phyloP scores from a whole-genome alignment of 37 sponge, comb jelly and placozoan species.

The Trichoplax adhaerens region DNA sequence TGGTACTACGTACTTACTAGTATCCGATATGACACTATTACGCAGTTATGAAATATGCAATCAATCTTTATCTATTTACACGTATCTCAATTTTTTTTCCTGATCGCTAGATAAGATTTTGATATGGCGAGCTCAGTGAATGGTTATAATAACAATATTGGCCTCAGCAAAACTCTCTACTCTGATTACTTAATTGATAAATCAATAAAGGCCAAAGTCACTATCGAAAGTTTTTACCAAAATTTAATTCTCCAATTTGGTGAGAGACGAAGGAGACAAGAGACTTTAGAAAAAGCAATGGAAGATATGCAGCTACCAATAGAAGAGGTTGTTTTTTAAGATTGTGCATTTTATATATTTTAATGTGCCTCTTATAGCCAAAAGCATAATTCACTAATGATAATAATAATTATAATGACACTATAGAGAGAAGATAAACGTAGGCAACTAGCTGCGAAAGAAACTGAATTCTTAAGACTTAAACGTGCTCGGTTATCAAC shows the following conservation, averaged over 20 bases:
- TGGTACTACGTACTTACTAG: too few relatives aligned
- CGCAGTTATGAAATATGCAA: too few relatives aligned
- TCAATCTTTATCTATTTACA: too few relatives aligned
- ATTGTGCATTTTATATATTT: too few relatives aligned
- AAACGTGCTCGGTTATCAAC: slow-evolving; percentile 71
- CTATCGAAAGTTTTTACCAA: slow-evolving; percentile 64
- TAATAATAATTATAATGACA: not conserved
- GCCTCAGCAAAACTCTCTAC: slow-evolving; percentile 3
- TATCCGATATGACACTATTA: too few relatives aligned
- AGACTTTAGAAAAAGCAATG: slow-evolving; percentile 46
- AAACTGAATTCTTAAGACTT: slow-evolving; percentile 89
- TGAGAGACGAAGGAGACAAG: slow-evolving; percentile 31
- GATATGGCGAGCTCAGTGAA: too few relatives aligned
- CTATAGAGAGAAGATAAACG: slow-evolving; percentile 56
- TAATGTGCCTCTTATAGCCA: too few relatives aligned
- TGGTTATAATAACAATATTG: not conserved
- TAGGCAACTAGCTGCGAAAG: slow-evolving; percentile 57
- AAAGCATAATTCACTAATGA: too few relatives aligned
- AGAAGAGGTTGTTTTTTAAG: slow-evolving; percentile 28
- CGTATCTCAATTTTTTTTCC: too few relatives aligned
- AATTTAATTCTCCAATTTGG: slow-evolving; percentile 38
- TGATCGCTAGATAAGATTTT: too few relatives aligned
- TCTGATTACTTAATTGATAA: slow-evolving; percentile 35
- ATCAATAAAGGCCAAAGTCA: slow-evolving; percentile 45
- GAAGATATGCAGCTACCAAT: slow-evolving; percentile 46